phyloP scores from a whole-genome alignment of 2,113 vertebrate species.

The Siphamia tubifer region DNA sequence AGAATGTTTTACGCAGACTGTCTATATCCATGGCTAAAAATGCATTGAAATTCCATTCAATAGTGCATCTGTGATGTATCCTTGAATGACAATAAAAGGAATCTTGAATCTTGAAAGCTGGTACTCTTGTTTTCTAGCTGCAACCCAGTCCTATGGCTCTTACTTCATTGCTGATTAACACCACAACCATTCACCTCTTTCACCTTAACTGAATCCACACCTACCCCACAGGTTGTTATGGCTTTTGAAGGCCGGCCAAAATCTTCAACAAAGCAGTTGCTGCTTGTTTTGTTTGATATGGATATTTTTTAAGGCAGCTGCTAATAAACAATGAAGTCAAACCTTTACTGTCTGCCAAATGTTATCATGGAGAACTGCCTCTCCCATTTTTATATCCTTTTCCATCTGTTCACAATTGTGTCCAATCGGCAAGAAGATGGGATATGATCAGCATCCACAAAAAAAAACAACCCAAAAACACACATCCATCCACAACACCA shows the following conservation, averaged over 20 bases:
- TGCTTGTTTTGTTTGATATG: conserved; percentile 36
- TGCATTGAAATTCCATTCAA: too few relatives aligned
- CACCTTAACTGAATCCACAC: background rate
- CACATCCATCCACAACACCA: background rate
- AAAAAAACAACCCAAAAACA: background rate
- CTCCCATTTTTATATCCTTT: background rate
- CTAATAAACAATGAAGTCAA: conserved; percentile 51
- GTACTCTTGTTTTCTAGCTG: background rate
- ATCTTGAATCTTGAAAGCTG: too few relatives aligned
- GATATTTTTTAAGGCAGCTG: conserved; percentile 27
- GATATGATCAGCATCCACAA: conserved; percentile 14
- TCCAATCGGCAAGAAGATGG: conserved; percentile 23
- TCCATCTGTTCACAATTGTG: conserved; percentile 32
- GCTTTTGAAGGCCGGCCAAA: conserved; percentile 29
- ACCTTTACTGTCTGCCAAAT: conserved; percentile 15
- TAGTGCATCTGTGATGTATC: too few relatives aligned
- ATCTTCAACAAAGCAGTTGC: conserved; percentile 17
- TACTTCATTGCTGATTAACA: background rate
- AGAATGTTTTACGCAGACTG: too few relatives aligned
- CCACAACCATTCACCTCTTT: background rate
- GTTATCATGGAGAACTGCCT: conserved; percentile 15
- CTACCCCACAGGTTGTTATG: background rate
- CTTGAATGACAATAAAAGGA: too few relatives aligned
- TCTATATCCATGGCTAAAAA: too few relatives aligned
- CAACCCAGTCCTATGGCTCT: too few relatives aligned